Conservation (phyloP, 2,113 vertebrate species). For the Brachyhypopomus gauderio region DNA sequence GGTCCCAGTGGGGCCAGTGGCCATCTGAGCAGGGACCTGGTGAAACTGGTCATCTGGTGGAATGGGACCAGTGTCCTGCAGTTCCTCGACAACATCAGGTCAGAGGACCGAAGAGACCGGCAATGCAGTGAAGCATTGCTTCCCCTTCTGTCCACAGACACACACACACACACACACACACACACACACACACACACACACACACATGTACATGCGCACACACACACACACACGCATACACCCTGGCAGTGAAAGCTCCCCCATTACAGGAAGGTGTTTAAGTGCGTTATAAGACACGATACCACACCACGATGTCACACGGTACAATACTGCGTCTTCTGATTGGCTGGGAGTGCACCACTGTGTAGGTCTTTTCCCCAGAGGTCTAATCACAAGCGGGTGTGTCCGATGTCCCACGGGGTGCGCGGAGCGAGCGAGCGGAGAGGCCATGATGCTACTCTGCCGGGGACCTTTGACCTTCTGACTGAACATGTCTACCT, state of each 20-base stretch:
- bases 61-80: conserved; percentile 18
- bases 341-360: background rate
- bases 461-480: background rate
- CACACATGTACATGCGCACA: no score
- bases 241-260: no score
- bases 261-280: background rate
- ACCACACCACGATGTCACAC: background rate
- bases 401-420: background rate
- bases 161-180: no score
- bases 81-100: background rate
- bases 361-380: background rate
- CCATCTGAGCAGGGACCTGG: conserved; percentile 39
- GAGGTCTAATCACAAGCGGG: background rate
- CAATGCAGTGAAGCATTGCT: background rate
- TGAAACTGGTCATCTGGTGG: conserved; percentile 6
- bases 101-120: conserved; percentile 1
- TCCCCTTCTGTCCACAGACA: background rate
- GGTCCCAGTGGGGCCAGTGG: conserved; percentile 29
- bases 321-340: background rate
- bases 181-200: background rate
- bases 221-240: no score
- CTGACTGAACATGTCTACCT: background rate
- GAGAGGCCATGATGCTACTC: background rate
- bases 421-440: background rate
- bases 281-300: background rate